Conservation (phyloP, 2,797 vertebrate genomes). For the Pygocentrus nattereri region DNA sequence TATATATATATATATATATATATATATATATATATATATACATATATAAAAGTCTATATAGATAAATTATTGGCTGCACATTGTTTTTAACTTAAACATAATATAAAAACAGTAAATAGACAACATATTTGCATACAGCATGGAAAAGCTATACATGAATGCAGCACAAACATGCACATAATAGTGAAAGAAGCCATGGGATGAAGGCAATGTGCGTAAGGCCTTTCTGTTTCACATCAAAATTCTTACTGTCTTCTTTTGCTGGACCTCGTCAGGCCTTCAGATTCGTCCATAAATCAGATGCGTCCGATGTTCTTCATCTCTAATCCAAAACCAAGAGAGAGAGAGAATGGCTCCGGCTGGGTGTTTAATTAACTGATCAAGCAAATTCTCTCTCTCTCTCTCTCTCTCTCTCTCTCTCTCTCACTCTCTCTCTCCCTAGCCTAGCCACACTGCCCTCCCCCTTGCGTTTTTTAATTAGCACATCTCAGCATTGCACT, state of each 20-base stretch:
- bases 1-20: too few species aligned
- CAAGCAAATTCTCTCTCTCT: slow-evolving; percentile 70
- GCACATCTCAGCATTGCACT: slow-evolving; percentile 54
- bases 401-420: slow-evolving; percentile 67
- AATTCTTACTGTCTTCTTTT: slow-evolving; percentile 41
- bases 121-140: not conserved
- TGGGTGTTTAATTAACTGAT: slow-evolving; percentile 75
- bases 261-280: slow-evolving; percentile 37
- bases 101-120: not conserved
- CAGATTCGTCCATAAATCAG: slow-evolving; percentile 64
- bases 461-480: slow-evolving; percentile 64
- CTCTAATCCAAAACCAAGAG: slow-evolving; percentile 89
- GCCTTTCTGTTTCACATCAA: not conserved
- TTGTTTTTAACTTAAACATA: too few species aligned
- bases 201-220: not conserved
- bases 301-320: slow-evolving; percentile 78
- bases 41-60: too few species aligned
- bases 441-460: slow-evolving; percentile 53
- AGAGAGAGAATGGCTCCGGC: slow-evolving; percentile 7
- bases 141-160: not conserved
- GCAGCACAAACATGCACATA: slow-evolving; percentile 53
- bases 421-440: too few species aligned
- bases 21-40: too few species aligned
- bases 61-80: too few species aligned
- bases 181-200: slow-evolving; percentile 1